Evolutionary conservation across 2,113 vertebrate species (phyloP), one percentile per base, ranked within the genome.

Genomic region (Nerophis lumbriciformis): DNA sequence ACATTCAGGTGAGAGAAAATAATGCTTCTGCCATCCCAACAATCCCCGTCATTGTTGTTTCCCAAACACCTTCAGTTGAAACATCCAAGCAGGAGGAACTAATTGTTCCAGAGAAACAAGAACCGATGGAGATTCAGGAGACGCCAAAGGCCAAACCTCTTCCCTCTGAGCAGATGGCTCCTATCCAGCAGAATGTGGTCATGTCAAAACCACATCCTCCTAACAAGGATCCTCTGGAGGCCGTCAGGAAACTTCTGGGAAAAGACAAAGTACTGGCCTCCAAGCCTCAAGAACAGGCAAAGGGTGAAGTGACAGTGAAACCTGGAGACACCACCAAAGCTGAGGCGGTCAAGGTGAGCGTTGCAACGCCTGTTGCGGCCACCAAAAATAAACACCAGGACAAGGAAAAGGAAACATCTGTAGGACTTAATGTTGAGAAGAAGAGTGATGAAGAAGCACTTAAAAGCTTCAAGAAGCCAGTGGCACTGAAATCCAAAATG

Each of bases 401-500:
- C 6, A 63, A 54, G 51, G 68, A 66, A 68, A 21, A 28, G 52
- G 62, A 64, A 55, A n/a, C 61, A 38, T 47, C 35, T 44, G 21
- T 57, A 28, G 48, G 6, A 66, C 59, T 51, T 59, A 65, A 55
- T 73, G 8, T 59, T 37, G 65, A 86, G 44, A 84, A 82, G 65
- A 75, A 74, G 10, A 71, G 75, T 44, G 60, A 53, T 0, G 44
- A 53, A 3, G 44, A 53, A 3, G 59, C 35, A 11, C 3, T 54
- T 9, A 74, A 73, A 72, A 70, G 66, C n/a, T 15, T 71, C 4
- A 69, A 83, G 51, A 91, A 87, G 68, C 72, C 89, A 8, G 90
- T 89, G 68, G 88, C 84, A 0, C 13, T 87, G 19, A 89, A 85
- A 82, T 76, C 77, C 1, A 80, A 66, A 61, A 2, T 80, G 16